Conservation (phyloP, 2,113 vertebrate species). For the Mirza zaza region DNA sequence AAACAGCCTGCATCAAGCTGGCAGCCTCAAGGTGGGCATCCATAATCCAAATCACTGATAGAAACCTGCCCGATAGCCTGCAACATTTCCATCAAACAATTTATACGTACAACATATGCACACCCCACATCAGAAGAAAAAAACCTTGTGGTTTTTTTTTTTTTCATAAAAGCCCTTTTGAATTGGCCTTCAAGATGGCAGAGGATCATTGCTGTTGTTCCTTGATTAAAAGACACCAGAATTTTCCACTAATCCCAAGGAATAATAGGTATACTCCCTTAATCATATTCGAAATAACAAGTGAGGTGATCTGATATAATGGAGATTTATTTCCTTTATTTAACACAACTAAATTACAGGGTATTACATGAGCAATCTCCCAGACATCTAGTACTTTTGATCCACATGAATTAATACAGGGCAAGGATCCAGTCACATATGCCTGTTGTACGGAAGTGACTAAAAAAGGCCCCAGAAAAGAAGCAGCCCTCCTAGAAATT, state of each 20-base stretch:
- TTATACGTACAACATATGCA: background rate
- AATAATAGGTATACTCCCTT: conserved; percentile 7
- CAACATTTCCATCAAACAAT: background rate
- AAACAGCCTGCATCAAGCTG: background rate
- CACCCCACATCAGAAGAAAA: background rate
- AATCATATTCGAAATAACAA: conserved; percentile 46
- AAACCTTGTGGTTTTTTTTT: background rate
- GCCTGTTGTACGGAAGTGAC: background rate
- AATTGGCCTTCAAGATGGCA: conserved; percentile 52
- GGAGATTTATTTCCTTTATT: conserved; percentile 46
- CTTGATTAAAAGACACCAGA: background rate
- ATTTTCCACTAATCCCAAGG: background rate
- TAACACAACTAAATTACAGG: conserved; percentile 38
- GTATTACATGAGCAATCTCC: conserved; percentile 23
- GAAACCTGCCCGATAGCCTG: background rate
- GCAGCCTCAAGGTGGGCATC: background rate
- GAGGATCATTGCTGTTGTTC: conserved; percentile 16
- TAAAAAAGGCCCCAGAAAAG: background rate
- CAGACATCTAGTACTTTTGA: background rate
- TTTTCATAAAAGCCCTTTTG: background rate
- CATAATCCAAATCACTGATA: background rate
- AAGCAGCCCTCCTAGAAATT: background rate
- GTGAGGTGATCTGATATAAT: conserved; percentile 33
- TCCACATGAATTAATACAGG: background rate
- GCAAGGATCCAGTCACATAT: background rate